A percentile compares a stretch with the other conserved stretches of the same genome.
Conservation (phyloP, 2,888 invertebrate genomes). For the Trichopria drosophilae region DNA sequence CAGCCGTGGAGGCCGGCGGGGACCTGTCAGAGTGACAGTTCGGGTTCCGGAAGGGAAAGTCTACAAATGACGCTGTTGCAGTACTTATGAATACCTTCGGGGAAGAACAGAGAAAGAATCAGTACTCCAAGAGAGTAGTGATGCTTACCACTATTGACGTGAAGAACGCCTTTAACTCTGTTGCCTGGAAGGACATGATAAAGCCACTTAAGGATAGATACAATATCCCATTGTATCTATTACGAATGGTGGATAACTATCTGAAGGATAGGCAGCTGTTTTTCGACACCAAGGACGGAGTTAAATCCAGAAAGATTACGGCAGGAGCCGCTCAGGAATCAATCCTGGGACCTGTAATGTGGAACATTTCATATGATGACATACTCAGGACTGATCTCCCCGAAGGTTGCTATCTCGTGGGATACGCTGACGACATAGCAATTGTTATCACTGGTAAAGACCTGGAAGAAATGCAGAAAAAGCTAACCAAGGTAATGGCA, state of each 20-base stretch:
- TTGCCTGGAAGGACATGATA: constrained; percentile 29
- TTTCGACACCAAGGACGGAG: constrained; percentile 21
- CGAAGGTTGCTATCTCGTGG: constrained; percentile 20
- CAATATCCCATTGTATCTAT: constrained; percentile 31
- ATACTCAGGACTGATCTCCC: constrained; percentile 24
- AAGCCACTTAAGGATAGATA: constrained; percentile 30
- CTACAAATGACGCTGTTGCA: constrained; percentile 31
- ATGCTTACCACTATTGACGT: constrained; percentile 11
- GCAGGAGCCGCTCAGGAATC: constrained; percentile 15
- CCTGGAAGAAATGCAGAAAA: not conserved
- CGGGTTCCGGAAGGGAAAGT: constrained; percentile 28
- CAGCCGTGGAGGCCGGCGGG: constrained; percentile 26
- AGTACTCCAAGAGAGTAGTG: not conserved
- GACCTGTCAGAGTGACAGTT: constrained; percentile 13
- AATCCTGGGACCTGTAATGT: constrained; percentile 18
- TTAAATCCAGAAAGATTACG: not conserved
- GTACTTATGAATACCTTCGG: constrained; percentile 10
- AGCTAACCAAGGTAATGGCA: constrained; percentile 3
- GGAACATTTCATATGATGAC: constrained; percentile 11
- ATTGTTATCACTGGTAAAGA: constrained; percentile 10
- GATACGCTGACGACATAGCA: constrained; percentile 32
- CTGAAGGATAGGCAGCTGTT: constrained; percentile 24
- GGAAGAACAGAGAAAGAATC: not conserved
- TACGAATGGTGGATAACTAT: constrained; percentile 27
- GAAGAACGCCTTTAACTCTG: constrained; percentile 30